Percentiles rank a stretch among this genome's conserved stretches.
Conservation (phyloP, 1,140 invertebrate species). For the Aphis craccivora region DNA sequence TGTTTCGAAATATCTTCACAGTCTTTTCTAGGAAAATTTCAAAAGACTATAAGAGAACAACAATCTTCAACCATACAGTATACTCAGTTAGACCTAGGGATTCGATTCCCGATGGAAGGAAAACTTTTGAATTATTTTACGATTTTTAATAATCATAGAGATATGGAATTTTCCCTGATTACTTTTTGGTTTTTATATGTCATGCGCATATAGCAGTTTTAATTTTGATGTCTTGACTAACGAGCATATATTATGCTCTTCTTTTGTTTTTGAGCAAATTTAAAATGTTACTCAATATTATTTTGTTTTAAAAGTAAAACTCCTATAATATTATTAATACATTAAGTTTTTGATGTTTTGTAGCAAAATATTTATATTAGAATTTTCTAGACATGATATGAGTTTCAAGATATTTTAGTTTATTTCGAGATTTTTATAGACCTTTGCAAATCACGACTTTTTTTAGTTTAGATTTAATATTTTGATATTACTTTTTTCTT, state of each 20-base stretch:
- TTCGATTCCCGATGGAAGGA: background rate
- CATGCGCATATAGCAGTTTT: background rate
- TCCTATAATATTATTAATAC: background rate
- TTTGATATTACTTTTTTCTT: background rate
- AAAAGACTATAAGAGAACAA: background rate
- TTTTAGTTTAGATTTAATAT: background rate
- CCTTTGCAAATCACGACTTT: background rate
- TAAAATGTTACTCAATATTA: background rate
- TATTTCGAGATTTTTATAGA: background rate
- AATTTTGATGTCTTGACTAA: background rate
- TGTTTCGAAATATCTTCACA: constrained; percentile 6
- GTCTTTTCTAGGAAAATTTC: background rate
- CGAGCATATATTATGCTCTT: background rate
- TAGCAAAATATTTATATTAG: background rate
- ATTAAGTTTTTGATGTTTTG: background rate
- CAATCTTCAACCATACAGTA: background rate
- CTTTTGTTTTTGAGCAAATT: background rate
- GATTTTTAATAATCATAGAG: background rate
- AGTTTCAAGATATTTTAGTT: background rate
- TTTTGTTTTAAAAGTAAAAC: background rate
- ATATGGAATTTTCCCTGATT: background rate
- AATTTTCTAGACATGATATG: background rate
- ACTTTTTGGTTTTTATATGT: background rate
- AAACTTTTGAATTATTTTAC: background rate
- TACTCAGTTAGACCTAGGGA: background rate